Conservation (phyloP, 2,797 vertebrate genomes). For the Enteromius treurensis region DNA sequence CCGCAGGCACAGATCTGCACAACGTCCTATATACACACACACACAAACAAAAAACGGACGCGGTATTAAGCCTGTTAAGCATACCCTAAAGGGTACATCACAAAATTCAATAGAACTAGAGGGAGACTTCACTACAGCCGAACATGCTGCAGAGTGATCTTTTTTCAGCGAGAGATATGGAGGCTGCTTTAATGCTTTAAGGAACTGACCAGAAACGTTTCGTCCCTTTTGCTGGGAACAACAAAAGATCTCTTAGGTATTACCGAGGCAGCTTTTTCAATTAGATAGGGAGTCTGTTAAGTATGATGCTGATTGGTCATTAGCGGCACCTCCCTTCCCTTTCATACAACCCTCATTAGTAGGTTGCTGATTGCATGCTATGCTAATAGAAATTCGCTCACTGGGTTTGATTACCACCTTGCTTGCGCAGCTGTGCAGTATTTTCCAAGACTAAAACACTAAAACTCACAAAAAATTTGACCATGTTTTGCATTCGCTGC, state of each 20-base stretch:
- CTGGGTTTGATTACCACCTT: conserved; percentile 26
- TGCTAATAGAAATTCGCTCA: conserved; percentile 47
- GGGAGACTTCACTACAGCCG: conserved; percentile 42
- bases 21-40: conserved; percentile 57
- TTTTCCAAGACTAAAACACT: not conserved
- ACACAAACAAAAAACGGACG: conserved; percentile 58
- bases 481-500: not conserved
- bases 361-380: conserved; percentile 48
- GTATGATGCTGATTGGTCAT: conserved; percentile 27
- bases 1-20: conserved; percentile 41
- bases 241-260: conserved; percentile 8
- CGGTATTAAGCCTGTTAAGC: conserved; percentile 60
- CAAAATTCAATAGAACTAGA: conserved; percentile 46
- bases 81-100: conserved; percentile 62
- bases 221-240: not conserved
- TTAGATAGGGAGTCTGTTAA: conserved; percentile 6
- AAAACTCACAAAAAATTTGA: not conserved
- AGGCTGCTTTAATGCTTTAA: not conserved
- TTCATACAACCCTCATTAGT: conserved; percentile 50
- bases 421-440: conserved; percentile 15
- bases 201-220: conserved; percentile 21
- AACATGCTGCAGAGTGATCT: conserved; percentile 26
- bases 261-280: conserved; percentile 36
- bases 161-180: conserved; percentile 17
- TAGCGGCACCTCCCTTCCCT: not conserved